A percentile compares a stretch with the other conserved stretches of the same genome.
phyloP scores from a whole-genome alignment of 2,888 invertebrate genomes.

The Anthophora plumipes region DNA sequence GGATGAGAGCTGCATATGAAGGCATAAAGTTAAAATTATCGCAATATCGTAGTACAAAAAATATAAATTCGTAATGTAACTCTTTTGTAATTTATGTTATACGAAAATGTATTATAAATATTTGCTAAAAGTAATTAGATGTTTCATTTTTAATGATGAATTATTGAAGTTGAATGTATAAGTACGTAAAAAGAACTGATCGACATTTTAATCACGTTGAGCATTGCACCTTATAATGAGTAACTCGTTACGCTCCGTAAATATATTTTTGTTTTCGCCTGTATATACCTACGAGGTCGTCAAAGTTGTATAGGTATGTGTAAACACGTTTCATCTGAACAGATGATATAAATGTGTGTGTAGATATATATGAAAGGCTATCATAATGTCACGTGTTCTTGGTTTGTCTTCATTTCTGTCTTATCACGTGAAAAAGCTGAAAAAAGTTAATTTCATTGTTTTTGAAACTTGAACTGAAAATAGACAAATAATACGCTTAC shows the following conservation, averaged over 20 bases:
- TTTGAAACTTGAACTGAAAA: conserved; percentile 32
- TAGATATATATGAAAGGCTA: conserved; percentile 48
- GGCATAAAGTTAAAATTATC: conserved; percentile 82
- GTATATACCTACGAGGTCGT: conserved; percentile 18
- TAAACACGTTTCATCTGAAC: conserved; percentile 10
- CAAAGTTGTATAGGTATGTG: background rate
- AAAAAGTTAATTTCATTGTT: conserved; percentile 57
- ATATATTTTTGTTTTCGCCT: conserved; percentile 51
- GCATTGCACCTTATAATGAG: conserved; percentile 14
- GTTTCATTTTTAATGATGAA: background rate
- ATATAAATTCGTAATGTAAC: background rate
- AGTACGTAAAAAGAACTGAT: background rate
- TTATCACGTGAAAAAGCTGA: conserved; percentile 72
- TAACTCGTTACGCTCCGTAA: conserved; percentile 33
- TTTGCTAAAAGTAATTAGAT: background rate
- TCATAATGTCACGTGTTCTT: conserved; percentile 73
- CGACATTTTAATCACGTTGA: conserved; percentile 20
- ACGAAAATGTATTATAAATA: background rate
- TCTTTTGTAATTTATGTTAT: background rate
- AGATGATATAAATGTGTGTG: conserved; percentile 19
- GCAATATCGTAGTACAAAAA: conserved; percentile 24
- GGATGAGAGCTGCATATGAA: conserved; percentile 86
- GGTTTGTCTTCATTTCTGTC: conserved; percentile 64
- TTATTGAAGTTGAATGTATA: background rate
- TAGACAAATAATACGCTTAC: conserved; percentile 21